phyloP scores from a whole-genome alignment of 1,140 invertebrate species.

The Apis dorsata region DNA sequence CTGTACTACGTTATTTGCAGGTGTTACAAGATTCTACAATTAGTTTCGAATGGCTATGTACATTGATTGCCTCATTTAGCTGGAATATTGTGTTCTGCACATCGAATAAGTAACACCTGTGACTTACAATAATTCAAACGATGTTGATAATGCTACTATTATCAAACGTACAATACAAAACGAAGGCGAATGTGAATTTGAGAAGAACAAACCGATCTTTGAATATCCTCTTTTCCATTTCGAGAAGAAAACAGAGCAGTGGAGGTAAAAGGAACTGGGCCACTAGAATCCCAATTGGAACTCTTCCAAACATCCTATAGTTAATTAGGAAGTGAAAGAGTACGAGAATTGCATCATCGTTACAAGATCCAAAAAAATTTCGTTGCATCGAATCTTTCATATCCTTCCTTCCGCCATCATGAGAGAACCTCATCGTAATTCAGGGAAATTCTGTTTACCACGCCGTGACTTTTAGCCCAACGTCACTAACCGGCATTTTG shows the following conservation, averaged over 20 bases:
- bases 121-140: not conserved
- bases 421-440: not conserved
- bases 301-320: not conserved
- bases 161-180: not conserved
- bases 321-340: not conserved
- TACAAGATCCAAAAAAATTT: not conserved
- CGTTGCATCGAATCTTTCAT: not conserved
- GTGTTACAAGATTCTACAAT: not conserved
- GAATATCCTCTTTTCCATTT: not conserved
- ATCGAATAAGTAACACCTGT: not conserved
- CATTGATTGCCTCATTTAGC: not conserved
- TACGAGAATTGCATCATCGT: slow-evolving; percentile 1
- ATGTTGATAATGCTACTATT: not conserved
- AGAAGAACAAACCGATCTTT: not conserved
- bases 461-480: not conserved
- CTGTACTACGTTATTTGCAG: not conserved
- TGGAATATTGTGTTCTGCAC: not conserved
- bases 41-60: not conserved
- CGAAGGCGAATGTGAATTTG: not conserved
- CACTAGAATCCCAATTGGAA: not conserved
- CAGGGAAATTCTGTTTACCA: not conserved
- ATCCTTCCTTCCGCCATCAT: not conserved
- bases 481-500: no score
- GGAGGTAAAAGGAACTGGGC: not conserved
- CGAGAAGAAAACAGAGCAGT: not conserved